Evolutionary conservation across 2,888 invertebrate species (phyloP).

Genomic region (Eumacrocentrus americanus): DNA sequence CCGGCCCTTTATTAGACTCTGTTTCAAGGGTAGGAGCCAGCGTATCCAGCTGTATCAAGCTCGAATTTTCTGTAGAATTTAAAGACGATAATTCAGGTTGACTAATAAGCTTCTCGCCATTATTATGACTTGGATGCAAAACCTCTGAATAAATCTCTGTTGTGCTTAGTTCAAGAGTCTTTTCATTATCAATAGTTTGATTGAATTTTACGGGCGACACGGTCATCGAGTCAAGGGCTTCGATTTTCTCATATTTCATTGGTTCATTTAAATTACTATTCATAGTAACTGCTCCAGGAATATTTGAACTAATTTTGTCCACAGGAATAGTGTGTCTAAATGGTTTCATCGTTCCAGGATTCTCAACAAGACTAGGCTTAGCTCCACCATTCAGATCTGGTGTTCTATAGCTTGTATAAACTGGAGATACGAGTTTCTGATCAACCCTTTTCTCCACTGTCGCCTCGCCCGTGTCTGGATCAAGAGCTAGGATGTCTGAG

Average conservation of each 20-base stretch:
- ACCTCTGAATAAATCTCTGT: conserved; percentile 47
- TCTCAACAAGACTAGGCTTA: conserved; percentile 52
- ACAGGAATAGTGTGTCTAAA: conserved; percentile 59
- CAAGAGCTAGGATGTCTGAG: conserved; percentile 42
- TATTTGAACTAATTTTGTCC: conserved; percentile 52
- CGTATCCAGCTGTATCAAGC: conserved; percentile 49
- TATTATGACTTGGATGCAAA: conserved; percentile 42
- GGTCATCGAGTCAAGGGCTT: neutral
- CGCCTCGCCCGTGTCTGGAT: conserved; percentile 32
- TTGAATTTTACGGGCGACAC: neutral
- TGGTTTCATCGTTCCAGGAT: conserved; percentile 53
- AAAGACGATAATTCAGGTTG: conserved; percentile 22
- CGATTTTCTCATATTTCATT: neutral
- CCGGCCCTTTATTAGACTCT: neutral
- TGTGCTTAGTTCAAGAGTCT: conserved; percentile 25
- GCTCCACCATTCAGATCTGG: conserved; percentile 52
- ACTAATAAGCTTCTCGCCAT: conserved; percentile 40
- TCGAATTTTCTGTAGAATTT: conserved; percentile 25
- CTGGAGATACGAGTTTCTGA: conserved; percentile 11
- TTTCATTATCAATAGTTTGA: neutral
- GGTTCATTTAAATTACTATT: neutral
- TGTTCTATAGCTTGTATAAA: conserved; percentile 56
- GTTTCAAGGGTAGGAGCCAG: conserved; percentile 30
- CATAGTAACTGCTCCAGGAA: conserved; percentile 19
- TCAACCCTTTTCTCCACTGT: conserved; percentile 41